Conservation (phyloP, 2,888 invertebrate genomes). For the Byasa hedistus region DNA sequence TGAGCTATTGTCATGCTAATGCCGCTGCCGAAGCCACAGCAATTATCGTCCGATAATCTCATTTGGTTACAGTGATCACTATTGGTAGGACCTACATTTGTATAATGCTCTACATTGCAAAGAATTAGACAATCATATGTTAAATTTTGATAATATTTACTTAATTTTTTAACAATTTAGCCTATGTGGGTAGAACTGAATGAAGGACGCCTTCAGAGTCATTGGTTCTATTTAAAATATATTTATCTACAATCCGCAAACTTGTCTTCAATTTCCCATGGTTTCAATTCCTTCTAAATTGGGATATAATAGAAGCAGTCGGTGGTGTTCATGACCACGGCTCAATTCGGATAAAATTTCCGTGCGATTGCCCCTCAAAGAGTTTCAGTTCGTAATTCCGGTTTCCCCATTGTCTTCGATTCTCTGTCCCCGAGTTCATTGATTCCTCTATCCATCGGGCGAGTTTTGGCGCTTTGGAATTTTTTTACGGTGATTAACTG, state of each 20-base stretch:
- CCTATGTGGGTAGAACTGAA: too few species aligned
- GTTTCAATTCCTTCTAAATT: not conserved
- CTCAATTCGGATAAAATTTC: slow-evolving; percentile 20
- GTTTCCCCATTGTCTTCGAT: slow-evolving; percentile 13
- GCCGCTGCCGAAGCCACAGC: not conserved
- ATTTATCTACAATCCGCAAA: too few species aligned
- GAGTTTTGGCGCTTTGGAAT: slow-evolving; percentile 6
- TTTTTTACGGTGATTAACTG: too few species aligned
- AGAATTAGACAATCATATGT: not conserved
- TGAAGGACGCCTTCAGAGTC: too few species aligned
- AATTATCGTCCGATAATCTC: slow-evolving; percentile 1
- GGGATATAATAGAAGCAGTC: slow-evolving; percentile 5
- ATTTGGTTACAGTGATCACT: not conserved
- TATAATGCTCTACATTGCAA: not conserved
- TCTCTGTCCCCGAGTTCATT: slow-evolving; percentile 21
- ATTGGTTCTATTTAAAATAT: too few species aligned
- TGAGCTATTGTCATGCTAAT: slow-evolving; percentile 9
- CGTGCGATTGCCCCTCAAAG: slow-evolving; percentile 18
- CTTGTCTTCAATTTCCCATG: too few species aligned
- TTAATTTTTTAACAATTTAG: too few species aligned
- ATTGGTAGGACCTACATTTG: not conserved
- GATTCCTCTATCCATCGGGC: slow-evolving; percentile 9
- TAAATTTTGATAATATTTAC: too few species aligned
- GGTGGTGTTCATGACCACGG: slow-evolving; percentile 1
- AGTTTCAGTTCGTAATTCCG: slow-evolving; percentile 14